These are phyloP conservation scores for Nemotelus nigrinus DNA, from an alignment of 2,888 invertebrate species.

Conservation along the genomic window DNA sequence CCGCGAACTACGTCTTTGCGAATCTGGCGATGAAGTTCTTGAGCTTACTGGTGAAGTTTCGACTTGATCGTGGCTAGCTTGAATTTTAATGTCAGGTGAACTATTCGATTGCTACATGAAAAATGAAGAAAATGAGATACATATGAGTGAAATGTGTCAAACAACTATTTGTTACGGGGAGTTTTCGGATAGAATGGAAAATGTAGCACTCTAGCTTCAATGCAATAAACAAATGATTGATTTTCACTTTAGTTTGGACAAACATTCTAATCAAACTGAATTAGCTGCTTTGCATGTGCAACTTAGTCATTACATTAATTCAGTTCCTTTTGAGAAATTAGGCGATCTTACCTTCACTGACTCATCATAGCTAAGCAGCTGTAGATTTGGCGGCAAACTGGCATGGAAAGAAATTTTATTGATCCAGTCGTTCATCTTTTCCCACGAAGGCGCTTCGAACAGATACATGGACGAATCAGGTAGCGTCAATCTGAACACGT, in stretches of 20 bases:
- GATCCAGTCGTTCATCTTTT: conserved; percentile 88
- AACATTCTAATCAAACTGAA: too few species aligned
- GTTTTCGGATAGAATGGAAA: too few species aligned
- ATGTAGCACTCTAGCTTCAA: too few species aligned
- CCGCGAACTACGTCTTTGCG: conserved; percentile 63
- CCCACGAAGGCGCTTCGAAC: conserved; percentile 79
- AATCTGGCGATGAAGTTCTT: conserved; percentile 69
- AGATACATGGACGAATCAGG: conserved; percentile 94
- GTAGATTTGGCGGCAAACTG: conserved; percentile 86
- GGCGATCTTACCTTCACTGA: conserved; percentile 68
- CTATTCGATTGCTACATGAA: conserved; percentile 62
- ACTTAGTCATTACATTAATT: too few species aligned
- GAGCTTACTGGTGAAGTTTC: conserved; percentile 68
- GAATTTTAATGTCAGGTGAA: conserved; percentile 62
- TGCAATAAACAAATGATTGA: too few species aligned
- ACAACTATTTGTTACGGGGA: neutral
- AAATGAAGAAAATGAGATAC: conserved; percentile 15
- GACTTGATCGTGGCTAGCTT: conserved; percentile 58
- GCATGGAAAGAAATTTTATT: conserved; percentile 95
- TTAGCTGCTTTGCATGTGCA: too few species aligned
- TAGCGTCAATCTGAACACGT: conserved; percentile 88
- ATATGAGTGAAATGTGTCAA: neutral
- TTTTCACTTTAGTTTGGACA: too few species aligned
- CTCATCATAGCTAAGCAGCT: conserved; percentile 84
- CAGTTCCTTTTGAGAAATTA: too few species aligned